Evolutionary conservation across 37 sponge, comb jelly and placozoan species (phyloP).

Genomic region (Corticium candelabrum): DNA sequence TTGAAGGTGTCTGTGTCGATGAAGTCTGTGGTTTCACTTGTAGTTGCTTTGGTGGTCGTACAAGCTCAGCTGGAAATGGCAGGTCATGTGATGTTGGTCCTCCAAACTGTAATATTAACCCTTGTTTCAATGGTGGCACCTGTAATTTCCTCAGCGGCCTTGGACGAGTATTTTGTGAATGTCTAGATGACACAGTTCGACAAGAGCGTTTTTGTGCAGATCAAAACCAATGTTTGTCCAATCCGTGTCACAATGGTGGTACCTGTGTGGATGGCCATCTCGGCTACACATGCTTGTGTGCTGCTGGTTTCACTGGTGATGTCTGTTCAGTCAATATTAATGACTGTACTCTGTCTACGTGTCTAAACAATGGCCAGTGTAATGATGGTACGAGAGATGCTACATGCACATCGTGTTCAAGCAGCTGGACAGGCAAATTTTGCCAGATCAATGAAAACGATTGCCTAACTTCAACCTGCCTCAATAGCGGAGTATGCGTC

Average conservation of each 20-base stretch:
- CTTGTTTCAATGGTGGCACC: constrained; percentile 51
- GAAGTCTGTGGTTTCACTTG: background rate
- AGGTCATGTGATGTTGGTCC: background rate
- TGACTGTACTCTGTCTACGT: background rate
- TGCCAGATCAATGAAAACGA: background rate
- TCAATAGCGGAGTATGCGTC: background rate
- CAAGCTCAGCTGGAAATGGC: background rate
- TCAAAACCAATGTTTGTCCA: background rate
- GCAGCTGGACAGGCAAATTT: background rate
- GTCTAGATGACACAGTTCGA: too few species aligned
- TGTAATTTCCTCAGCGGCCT: constrained; percentile 15
- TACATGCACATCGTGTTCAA: background rate
- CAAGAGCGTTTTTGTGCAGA: background rate
- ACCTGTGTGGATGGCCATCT: background rate
- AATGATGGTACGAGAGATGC: background rate
- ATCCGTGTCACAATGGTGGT: background rate
- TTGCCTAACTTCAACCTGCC: background rate
- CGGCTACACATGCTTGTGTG: background rate
- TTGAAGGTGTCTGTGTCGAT: background rate
- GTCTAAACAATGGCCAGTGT: background rate
- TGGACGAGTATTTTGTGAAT: background rate
- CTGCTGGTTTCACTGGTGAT: background rate
- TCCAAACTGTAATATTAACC: constrained; percentile 38
- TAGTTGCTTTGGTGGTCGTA: background rate
- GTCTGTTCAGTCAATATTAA: background rate